Evolutionary conservation across 2,888 invertebrate species (phyloP).

Genomic region (Phyllotreta striolata): DNA sequence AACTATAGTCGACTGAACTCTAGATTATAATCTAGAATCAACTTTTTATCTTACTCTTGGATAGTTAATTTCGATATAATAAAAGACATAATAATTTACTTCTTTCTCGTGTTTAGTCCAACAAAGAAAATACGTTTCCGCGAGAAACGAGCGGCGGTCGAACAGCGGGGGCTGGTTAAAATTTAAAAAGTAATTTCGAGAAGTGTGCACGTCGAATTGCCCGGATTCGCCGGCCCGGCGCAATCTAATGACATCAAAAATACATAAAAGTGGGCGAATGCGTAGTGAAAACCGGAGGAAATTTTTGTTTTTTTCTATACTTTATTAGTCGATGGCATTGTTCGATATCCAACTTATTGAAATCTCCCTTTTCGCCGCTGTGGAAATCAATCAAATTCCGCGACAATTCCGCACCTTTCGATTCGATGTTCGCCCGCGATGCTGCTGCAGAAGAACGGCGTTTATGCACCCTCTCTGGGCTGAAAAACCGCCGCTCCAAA

Average conservation of each 20-base stretch:
- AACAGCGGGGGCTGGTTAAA: conserved; percentile 48
- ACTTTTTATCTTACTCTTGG: too few species aligned
- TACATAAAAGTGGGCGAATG: conserved; percentile 34
- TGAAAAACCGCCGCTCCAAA: conserved; percentile 24
- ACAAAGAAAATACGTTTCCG: too few species aligned
- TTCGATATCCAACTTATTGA: too few species aligned
- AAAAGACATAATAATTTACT: too few species aligned
- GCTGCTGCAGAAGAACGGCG: conserved; percentile 27
- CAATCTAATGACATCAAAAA: conserved; percentile 45
- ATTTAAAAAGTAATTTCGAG: conserved; percentile 56
- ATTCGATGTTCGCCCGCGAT: conserved; percentile 28
- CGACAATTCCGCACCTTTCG: conserved; percentile 23
- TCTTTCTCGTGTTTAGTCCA: too few species aligned
- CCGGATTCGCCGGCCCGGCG: conserved; percentile 46
- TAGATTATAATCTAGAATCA: too few species aligned
- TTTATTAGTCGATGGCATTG: neutral
- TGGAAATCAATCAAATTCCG: conserved; percentile 28
- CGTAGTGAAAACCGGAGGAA: conserved; percentile 18
- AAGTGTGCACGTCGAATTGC: conserved; percentile 53
- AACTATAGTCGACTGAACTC: too few species aligned
- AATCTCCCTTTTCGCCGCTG: conserved; percentile 3
- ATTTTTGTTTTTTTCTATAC: conserved; percentile 24
- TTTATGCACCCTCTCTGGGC: conserved; percentile 42
- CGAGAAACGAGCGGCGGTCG: conserved; percentile 39
- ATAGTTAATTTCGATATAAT: too few species aligned